phyloP scores from a whole-genome alignment of 2,888 invertebrate species.

The Nudaria mundana region DNA sequence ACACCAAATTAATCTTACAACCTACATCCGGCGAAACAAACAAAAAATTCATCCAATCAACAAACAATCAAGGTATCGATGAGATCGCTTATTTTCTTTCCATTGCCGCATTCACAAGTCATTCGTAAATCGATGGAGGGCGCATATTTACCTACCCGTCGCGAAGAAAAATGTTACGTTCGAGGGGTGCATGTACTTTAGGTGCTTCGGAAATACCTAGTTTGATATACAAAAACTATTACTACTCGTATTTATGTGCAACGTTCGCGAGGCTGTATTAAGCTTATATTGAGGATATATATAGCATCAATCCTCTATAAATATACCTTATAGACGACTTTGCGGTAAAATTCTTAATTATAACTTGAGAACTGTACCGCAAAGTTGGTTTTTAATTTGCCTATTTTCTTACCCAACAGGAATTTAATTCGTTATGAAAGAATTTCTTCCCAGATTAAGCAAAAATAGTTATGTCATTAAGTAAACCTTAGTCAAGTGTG shows the following conservation, averaged over 20 bases:
- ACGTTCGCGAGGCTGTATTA: conserved; percentile 33
- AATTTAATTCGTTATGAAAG: too few relatives aligned
- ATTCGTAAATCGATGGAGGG: conserved; percentile 30
- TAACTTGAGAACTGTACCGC: too few relatives aligned
- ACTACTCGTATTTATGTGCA: conserved; percentile 38
- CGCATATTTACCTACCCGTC: conserved; percentile 35
- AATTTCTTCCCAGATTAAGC: too few relatives aligned
- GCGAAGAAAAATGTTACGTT: conserved; percentile 45
- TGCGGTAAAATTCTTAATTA: too few relatives aligned
- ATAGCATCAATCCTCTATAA: too few relatives aligned
- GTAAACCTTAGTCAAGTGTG: too few relatives aligned
- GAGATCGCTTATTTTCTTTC: conserved; percentile 17
- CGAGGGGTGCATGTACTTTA: conserved; percentile 38
- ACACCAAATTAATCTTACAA: conserved; percentile 16
- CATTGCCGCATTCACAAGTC: conserved; percentile 32
- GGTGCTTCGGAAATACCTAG: conserved; percentile 27
- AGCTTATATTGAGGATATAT: conserved; percentile 35
- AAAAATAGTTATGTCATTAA: too few relatives aligned
- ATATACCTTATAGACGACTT: too few relatives aligned
- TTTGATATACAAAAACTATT: conserved; percentile 44
- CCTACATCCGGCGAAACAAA: conserved; percentile 6
- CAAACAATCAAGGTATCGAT: conserved; percentile 13
- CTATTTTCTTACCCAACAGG: too few relatives aligned
- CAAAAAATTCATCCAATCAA: conserved; percentile 25
- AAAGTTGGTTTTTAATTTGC: too few relatives aligned